Percentiles rank a stretch among this genome's conserved stretches.
phyloP scores from a whole-genome alignment of 2,888 invertebrate species.

The Lithophane ornitopus region DNA sequence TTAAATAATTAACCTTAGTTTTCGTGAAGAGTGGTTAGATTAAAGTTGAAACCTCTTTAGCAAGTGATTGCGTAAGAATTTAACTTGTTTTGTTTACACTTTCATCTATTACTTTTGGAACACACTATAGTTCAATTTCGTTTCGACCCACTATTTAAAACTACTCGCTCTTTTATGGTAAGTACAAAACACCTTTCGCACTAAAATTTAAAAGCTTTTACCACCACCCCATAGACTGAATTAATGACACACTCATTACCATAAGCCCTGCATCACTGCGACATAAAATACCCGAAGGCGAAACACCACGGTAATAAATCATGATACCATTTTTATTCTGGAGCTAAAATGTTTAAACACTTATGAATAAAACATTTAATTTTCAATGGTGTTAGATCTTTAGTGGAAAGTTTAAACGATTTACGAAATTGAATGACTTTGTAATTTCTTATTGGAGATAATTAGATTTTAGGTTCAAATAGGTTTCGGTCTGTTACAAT shows the following conservation, averaged over 20 bases:
- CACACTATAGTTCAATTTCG: neutral
- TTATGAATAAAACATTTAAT: slow-evolving; percentile 88
- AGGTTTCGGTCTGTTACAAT: slow-evolving; percentile 38
- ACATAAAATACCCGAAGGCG: slow-evolving; percentile 69
- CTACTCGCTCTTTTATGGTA: slow-evolving; percentile 23
- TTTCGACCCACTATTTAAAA: slow-evolving; percentile 21
- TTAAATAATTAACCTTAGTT: neutral
- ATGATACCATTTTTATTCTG: slow-evolving; percentile 78
- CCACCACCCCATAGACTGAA: slow-evolving; percentile 61
- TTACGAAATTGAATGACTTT: slow-evolving; percentile 65
- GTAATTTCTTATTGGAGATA: slow-evolving; percentile 63
- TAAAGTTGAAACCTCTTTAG: neutral
- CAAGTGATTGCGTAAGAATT: neutral
- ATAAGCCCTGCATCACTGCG: slow-evolving; percentile 71
- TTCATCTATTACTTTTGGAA: neutral
- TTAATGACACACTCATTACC: slow-evolving; percentile 68
- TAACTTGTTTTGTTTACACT: neutral
- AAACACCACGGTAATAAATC: slow-evolving; percentile 76
- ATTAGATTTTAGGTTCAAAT: slow-evolving; percentile 63
- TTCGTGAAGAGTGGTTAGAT: neutral
- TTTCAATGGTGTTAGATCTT: slow-evolving; percentile 72
- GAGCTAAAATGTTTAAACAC: slow-evolving; percentile 79
- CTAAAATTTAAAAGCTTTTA: slow-evolving; percentile 64
- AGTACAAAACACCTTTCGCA: slow-evolving; percentile 31
- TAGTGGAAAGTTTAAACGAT: slow-evolving; percentile 68